These are phyloP conservation scores for Coluber constrictor DNA, from an alignment of 2,797 vertebrate genomes.

Conservation along the genomic window DNA sequence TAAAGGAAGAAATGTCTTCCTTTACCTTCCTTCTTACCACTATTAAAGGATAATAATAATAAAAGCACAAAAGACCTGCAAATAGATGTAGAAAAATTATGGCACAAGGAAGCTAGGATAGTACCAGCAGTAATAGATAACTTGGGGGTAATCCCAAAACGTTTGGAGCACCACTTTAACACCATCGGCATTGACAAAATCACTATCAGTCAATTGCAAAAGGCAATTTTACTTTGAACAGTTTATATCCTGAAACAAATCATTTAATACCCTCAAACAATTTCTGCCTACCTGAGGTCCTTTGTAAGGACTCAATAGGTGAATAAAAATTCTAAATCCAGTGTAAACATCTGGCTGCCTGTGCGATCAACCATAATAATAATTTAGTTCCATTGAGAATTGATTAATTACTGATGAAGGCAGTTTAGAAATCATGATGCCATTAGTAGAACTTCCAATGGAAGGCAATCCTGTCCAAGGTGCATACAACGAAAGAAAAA, in stretches of 20 bases:
- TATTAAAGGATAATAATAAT: neutral
- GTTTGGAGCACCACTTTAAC: neutral
- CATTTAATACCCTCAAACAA: neutral
- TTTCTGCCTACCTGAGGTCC: neutral
- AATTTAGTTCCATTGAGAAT: neutral
- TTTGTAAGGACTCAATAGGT: neutral
- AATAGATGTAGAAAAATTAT: neutral
- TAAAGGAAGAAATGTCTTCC: neutral
- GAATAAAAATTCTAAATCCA: neutral
- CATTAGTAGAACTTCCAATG: neutral
- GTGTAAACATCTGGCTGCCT: neutral
- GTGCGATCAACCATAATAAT: neutral
- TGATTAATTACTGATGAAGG: neutral
- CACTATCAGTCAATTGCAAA: neutral
- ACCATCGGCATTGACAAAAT: neutral
- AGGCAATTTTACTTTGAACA: neutral
- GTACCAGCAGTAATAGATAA: neutral
- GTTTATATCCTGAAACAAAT: neutral
- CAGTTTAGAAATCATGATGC: neutral
- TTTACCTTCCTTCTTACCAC: neutral
- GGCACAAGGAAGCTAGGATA: neutral
- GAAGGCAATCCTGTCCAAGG: neutral
- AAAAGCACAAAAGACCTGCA: neutral
- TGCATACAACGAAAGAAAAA: neutral
- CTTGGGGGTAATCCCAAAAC: neutral